Conservation (phyloP, 1,140 invertebrate genomes). For the Nasonia giraulti region DNA sequence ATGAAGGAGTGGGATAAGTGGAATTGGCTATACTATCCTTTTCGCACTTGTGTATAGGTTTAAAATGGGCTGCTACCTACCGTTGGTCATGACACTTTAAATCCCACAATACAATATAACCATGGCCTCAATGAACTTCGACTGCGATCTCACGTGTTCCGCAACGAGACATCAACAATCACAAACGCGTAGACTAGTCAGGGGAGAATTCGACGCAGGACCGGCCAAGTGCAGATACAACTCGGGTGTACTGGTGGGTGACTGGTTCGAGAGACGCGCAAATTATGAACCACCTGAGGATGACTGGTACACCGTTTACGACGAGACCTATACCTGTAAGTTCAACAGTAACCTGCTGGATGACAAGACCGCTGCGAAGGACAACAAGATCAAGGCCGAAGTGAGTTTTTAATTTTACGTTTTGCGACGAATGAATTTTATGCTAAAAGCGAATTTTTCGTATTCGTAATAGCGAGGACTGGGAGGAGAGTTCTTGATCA, state of each 20-base stretch:
- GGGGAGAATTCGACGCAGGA: background rate
- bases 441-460: background rate
- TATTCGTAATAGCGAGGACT: background rate
- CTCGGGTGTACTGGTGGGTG: background rate
- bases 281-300: constrained; percentile 19
- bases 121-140: constrained; percentile 46
- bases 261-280: constrained; percentile 38
- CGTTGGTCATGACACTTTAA: too few species aligned
- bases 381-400: constrained; percentile 22
- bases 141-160: constrained; percentile 14
- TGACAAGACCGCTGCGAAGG: background rate
- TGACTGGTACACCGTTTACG: constrained; percentile 36
- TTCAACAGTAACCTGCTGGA: background rate
- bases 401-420: constrained; percentile 25
- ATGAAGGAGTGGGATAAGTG: too few species aligned
- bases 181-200: background rate
- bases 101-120: background rate
- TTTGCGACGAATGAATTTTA: background rate
- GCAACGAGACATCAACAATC: background rate
- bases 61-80: too few species aligned
- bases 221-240: constrained; percentile 36
- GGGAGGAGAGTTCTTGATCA: constrained; percentile 40
- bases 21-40: too few species aligned
- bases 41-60: too few species aligned
- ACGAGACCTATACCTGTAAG: constrained; percentile 37